Evolutionary conservation across 1,140 invertebrate species (phyloP), one percentile per base, ranked within the genome.

Genomic region (Dendrolimus kikuchii): DNA sequence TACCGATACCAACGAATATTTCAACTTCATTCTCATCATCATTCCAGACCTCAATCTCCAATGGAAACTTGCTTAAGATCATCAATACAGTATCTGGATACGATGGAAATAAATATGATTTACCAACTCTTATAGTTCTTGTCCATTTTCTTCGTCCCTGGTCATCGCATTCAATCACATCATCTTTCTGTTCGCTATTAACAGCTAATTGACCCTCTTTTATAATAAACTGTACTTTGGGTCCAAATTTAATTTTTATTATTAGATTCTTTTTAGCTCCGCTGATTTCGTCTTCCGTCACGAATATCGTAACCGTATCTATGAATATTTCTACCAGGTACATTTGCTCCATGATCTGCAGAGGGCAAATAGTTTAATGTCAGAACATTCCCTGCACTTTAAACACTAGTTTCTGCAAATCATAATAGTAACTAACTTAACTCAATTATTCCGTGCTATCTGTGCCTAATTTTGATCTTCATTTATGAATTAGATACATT

Each of bases 321-420:
- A 86, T 75, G 68, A 86, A 82, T 74, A 86, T 83, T 60, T 86
- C 83, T 60, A 86, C 49, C 71, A 86, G 66, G 74, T 84, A 86
- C 68, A 86, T 77, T 84, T 86, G 83, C 75, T 86, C 81, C 82
- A 86, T 86, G 74, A 86, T 71, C 82, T 86, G 82, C 59, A 56
- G 71, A 83, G 62, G 71, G 71, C 66, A 82, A 85, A 56, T 23
- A 23, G 71, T 53, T 62, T 78, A 70, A 66, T 59, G 69, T 81
- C 63, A 81, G 71, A 79, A 74, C 52, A 66, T 48, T 66, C 56
- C 60, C 57, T 66, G 70, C 60, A 46, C 49, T 23, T 23, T 23
- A 23, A 23, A 23, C 23, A 23, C n/a, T n/a, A 23, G 3, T 23
- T 23, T 23, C 23, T 1, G 23, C 23, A 23, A 23, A 23, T 23